A percentile compares a stretch with the other conserved stretches of the same genome.
Evolutionary conservation across 2,113 vertebrate genomes (phyloP).

Genomic region (Saccopteryx bilineata): DNA sequence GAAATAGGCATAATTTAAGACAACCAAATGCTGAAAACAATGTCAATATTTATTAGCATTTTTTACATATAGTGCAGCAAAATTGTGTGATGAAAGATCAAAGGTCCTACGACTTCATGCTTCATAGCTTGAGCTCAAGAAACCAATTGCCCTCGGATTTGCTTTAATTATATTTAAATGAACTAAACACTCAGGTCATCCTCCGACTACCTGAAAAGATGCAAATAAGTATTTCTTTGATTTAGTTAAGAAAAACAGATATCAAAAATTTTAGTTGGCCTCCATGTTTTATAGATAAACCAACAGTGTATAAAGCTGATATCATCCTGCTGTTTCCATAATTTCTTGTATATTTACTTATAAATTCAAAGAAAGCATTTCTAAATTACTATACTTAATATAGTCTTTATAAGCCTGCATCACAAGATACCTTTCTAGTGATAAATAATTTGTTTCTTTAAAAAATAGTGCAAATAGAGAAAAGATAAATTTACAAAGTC

Average conservation of each 20-base stretch:
- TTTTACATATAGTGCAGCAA: not conserved
- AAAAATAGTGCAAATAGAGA: not conserved
- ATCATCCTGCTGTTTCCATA: conserved; percentile 6
- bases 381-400: conserved; percentile 29
- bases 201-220: not conserved
- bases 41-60: not conserved
- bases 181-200: not conserved
- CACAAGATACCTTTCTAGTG: not conserved
- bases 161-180: conserved; percentile 21
- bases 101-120: accelerated
- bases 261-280: not conserved
- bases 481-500: not conserved
- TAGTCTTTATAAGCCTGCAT: not conserved
- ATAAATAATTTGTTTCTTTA: not conserved
- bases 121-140: not conserved
- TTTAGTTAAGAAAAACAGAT: not conserved
- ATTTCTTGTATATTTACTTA: not conserved
- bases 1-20: not conserved
- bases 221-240: not conserved
- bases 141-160: not conserved
- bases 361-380: conserved; percentile 19
- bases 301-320: conserved; percentile 5
- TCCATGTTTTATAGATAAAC: not conserved
- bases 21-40: not conserved
- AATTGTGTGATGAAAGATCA: not conserved